Evolutionary conservation across 1,140 invertebrate genomes (phyloP).

Genomic region (Macrobrachium rosenbergii): DNA sequence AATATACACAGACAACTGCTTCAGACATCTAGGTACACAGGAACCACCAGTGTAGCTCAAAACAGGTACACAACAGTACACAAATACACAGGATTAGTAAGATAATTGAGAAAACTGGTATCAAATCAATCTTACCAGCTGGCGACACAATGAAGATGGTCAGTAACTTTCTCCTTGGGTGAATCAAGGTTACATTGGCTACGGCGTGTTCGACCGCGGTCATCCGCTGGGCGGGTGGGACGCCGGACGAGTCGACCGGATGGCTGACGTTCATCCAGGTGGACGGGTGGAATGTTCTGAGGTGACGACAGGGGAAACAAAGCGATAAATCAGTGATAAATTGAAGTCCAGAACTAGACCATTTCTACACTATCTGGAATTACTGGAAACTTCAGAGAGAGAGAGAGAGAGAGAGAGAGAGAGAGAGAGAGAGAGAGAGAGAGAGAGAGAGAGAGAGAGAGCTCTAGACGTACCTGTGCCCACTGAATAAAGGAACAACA

Average conservation of each 20-base stretch:
- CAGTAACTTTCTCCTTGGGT: slow-evolving; percentile 88
- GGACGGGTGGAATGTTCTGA: slow-evolving; percentile 1
- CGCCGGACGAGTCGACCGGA: neutral
- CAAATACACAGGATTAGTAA: neutral
- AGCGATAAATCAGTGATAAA: too few species aligned
- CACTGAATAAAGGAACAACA: neutral
- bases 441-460: too few species aligned
- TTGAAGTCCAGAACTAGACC: too few species aligned
- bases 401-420: neutral
- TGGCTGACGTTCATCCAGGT: slow-evolving; percentile 25
- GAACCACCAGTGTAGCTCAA: neutral
- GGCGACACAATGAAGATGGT: slow-evolving; percentile 87
- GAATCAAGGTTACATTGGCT: slow-evolving; percentile 87
- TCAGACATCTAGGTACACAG: neutral
- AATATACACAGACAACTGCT: too few species aligned
- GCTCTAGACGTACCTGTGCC: slow-evolving; percentile 21
- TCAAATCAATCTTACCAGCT: slow-evolving; percentile 77
- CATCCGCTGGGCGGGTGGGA: neutral
- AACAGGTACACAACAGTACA: neutral
- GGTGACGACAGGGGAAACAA: neutral
- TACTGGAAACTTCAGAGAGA: neutral
- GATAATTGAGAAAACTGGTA: neutral
- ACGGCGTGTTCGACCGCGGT: slow-evolving; percentile 84
- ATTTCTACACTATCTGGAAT: too few species aligned
- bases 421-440: neutral